Percentiles rank a stretch among this genome's conserved stretches.
Evolutionary conservation across 2,797 vertebrate species (phyloP).

Genomic region (Echiichthys vipera): DNA sequence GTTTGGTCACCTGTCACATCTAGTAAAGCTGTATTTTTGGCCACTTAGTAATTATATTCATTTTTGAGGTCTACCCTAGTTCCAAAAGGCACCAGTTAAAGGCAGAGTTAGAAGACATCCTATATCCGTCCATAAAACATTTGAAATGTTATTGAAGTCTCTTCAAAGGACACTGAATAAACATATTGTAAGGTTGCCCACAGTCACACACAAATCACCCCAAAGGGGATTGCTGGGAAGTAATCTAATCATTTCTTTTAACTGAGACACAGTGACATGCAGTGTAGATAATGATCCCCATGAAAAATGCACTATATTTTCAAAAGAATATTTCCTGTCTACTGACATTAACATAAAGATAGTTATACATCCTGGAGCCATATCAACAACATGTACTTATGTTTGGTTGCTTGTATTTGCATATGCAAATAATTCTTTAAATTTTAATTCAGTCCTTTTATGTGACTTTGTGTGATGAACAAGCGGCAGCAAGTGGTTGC

Average conservation of each 20-base stretch:
- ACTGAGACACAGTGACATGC: slow-evolving; percentile 76
- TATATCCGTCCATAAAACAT: slow-evolving; percentile 74
- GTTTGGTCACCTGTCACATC: slow-evolving; percentile 8
- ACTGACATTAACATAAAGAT: slow-evolving; percentile 84
- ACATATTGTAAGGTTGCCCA: slow-evolving; percentile 78
- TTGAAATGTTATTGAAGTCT: slow-evolving; percentile 73
- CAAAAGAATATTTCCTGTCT: slow-evolving; percentile 78
- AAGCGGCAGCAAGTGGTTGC: slow-evolving; percentile 81
- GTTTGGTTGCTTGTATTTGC: slow-evolving; percentile 78
- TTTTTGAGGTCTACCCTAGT: slow-evolving; percentile 11
- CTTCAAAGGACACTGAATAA: slow-evolving; percentile 78
- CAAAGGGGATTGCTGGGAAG: slow-evolving; percentile 75
- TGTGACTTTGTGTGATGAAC: slow-evolving; percentile 82
- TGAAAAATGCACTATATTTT: slow-evolving; percentile 80
- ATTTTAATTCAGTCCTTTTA: slow-evolving; percentile 77
- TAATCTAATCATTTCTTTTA: slow-evolving; percentile 81
- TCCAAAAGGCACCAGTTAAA: slow-evolving; percentile 51
- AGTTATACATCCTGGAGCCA: slow-evolving; percentile 81
- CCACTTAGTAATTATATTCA: background rate
- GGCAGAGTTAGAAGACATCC: slow-evolving; percentile 50
- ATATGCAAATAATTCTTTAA: slow-evolving; percentile 79
- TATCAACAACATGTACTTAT: slow-evolving; percentile 81
- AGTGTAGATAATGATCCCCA: slow-evolving; percentile 82
- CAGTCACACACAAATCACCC: slow-evolving; percentile 75
- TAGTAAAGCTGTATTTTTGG: background rate